These are phyloP conservation scores for Drosophila niveifrons DNA, from an alignment of 2,888 invertebrate genomes.

Conservation along the genomic window DNA sequence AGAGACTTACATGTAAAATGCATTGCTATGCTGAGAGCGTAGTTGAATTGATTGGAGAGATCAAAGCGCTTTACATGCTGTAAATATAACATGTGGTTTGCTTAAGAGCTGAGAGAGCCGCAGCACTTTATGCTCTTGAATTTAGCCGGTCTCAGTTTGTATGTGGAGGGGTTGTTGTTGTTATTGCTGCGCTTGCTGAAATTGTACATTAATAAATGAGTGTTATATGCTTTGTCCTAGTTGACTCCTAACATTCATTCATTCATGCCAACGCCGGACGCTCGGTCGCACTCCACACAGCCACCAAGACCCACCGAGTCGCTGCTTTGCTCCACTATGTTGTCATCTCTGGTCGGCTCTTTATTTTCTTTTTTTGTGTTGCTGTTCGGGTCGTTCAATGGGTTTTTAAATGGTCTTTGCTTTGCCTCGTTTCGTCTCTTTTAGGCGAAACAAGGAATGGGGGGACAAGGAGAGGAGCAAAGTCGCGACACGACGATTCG, in stretches of 20 bases:
- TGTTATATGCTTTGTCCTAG: constrained; percentile 81
- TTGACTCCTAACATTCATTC: constrained; percentile 81
- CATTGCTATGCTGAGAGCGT: constrained; percentile 47
- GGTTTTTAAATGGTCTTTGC: constrained; percentile 67
- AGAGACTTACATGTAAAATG: constrained; percentile 54
- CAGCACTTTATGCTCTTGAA: constrained; percentile 27
- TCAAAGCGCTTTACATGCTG: constrained; percentile 55
- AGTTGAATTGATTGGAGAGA: constrained; percentile 66
- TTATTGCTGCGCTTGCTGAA: constrained; percentile 45
- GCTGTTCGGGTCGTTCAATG: constrained; percentile 54
- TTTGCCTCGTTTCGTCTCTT: constrained; percentile 34
- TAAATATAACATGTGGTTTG: constrained; percentile 55
- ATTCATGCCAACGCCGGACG: constrained; percentile 67
- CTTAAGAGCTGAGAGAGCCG: constrained; percentile 27
- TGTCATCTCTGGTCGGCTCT: constrained; percentile 41
- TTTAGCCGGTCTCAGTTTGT: constrained; percentile 52
- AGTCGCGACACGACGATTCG: not conserved
- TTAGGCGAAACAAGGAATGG: constrained; percentile 16
- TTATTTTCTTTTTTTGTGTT: not conserved
- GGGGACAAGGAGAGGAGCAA: too few species aligned
- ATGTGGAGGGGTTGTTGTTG: constrained; percentile 2
- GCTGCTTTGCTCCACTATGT: constrained; percentile 7
- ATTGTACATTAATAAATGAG: constrained; percentile 80
- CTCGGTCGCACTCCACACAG: constrained; percentile 9
- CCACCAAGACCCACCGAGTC: not conserved